Evolutionary conservation across 1,140 invertebrate species (phyloP), one percentile per base, ranked within the genome.

Genomic region (Sesamia nonagrioides): DNA sequence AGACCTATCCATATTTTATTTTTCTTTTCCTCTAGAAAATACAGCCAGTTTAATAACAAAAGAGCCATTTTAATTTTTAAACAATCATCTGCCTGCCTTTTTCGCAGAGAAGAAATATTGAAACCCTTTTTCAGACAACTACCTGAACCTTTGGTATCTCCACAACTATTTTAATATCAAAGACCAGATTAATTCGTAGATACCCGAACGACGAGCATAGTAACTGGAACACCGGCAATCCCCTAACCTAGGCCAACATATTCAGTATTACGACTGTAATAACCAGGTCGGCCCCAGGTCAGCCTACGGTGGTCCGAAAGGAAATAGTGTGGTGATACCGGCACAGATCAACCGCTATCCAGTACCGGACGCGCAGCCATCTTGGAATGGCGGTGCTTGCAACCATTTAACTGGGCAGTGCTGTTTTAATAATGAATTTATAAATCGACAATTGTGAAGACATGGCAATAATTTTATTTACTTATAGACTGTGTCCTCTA

Each of bases 251-350:
- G 17, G 17, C 35, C 17, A 42, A 63, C 15, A 7, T 42, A 66
- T 42, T 42, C 17, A 66, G 61, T 42, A 66, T 66, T 42, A 66
- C 42, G 37, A 66, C 60, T 17, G 33, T 5, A 42, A 42, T 42
- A 42, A 42, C 61, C 61, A 37, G 37, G 37, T 66, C 61, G 61
- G 37, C 18, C 17, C 11, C 1, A n/a, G 61, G 61, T 66, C 61
- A 66, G 15, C 17, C 37, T 66, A 37, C 8, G 4, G 33, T 21
- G 61, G 18, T 2, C 35, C 61, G 17, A 66, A 42, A 66, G 61
- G 61, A 66, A 66, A 66, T 66, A 42, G 61, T 37, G 37, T 37
- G 61, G 35, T 66, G 61, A 66, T 66, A 66, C 17, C 35, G 61
- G 33, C 17, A 21, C 37, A 2, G n/a, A 9, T 18, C 17, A 58